Evolutionary conservation across 2,888 invertebrate species (phyloP).

Genomic region (Chymomyza fuscimana): DNA sequence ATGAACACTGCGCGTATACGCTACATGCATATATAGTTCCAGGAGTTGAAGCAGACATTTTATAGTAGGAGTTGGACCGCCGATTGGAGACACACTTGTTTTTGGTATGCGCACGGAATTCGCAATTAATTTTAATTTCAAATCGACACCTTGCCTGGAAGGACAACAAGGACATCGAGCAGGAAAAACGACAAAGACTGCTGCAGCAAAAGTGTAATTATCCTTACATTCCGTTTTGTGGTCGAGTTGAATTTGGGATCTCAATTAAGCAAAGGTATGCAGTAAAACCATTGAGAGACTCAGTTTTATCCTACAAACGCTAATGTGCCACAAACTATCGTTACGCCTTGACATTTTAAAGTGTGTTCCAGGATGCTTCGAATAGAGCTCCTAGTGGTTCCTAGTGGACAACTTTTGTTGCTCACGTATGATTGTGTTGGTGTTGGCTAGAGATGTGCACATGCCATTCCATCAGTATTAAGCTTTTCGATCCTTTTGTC

Average conservation of each 20-base stretch:
- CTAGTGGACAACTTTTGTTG: too few relatives aligned
- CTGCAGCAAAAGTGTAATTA: conserved; percentile 45
- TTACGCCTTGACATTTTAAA: too few relatives aligned
- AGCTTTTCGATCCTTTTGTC: too few relatives aligned
- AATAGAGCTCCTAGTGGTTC: too few relatives aligned
- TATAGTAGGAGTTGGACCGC: too few relatives aligned
- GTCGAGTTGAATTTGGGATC: conserved; percentile 34
- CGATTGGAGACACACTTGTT: conserved; percentile 52
- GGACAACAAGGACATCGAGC: conserved; percentile 20
- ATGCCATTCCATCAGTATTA: too few relatives aligned
- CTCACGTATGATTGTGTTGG: too few relatives aligned
- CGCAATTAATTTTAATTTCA: conserved; percentile 77
- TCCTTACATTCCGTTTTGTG: conserved; percentile 58
- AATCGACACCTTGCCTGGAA: conserved; percentile 70
- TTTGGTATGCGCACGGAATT: conserved; percentile 73
- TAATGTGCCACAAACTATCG: too few relatives aligned
- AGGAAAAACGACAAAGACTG: too few relatives aligned
- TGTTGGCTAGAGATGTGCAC: too few relatives aligned
- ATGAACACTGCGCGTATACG: not conserved
- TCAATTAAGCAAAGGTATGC: conserved; percentile 52
- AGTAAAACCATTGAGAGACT: not conserved
- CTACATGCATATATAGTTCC: conserved; percentile 1
- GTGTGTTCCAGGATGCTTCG: too few relatives aligned
- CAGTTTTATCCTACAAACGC: not conserved
- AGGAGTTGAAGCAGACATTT: not conserved